Evolutionary conservation across 2,113 vertebrate genomes (phyloP).

Genomic region (Sinocyclocheilus anophthalmus): DNA sequence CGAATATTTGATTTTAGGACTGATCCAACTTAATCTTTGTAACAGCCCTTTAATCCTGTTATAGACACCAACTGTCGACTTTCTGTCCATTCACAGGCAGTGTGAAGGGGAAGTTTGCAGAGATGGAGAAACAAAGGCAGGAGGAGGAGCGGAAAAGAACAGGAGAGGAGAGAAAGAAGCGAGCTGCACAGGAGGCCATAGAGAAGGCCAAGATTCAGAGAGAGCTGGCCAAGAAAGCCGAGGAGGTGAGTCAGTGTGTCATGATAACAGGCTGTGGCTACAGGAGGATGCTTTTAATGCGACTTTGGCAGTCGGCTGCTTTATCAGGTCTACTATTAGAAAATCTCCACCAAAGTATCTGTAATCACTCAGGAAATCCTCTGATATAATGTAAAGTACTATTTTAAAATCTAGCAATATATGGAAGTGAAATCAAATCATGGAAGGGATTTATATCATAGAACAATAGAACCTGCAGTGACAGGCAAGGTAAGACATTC

Average conservation of each 20-base stretch:
- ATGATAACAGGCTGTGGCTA: not conserved
- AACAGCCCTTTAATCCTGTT: constrained; percentile 4
- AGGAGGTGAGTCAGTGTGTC: constrained; percentile 76
- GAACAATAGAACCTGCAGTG: not conserved
- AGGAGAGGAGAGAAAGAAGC: constrained; percentile 89
- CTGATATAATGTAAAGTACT: constrained; percentile 66
- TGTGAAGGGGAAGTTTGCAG: constrained; percentile 96
- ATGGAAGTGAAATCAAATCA: not conserved
- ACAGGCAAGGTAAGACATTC: not conserved
- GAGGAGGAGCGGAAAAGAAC: constrained; percentile 88
- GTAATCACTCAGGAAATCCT: constrained; percentile 66
- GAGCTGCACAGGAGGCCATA: constrained; percentile 87
- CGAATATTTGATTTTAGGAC: not conserved
- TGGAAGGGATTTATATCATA: not conserved
- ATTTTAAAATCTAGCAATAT: constrained; percentile 44
- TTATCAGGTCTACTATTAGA: constrained; percentile 15
- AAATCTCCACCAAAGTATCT: constrained; percentile 49
- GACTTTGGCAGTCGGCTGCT: constrained; percentile 24
- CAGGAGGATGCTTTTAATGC: constrained; percentile 1
- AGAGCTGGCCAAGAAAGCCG: constrained; percentile 90
- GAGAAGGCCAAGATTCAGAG: constrained; percentile 96
- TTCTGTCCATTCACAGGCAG: constrained; percentile 79
- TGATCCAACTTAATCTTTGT: not conserved
- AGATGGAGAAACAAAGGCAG: constrained; percentile 96
- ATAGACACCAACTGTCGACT: constrained; percentile 41